Evolutionary conservation across 2,888 invertebrate species (phyloP), one percentile per base, ranked within the genome.

Genomic region (Diarsia rubi): DNA sequence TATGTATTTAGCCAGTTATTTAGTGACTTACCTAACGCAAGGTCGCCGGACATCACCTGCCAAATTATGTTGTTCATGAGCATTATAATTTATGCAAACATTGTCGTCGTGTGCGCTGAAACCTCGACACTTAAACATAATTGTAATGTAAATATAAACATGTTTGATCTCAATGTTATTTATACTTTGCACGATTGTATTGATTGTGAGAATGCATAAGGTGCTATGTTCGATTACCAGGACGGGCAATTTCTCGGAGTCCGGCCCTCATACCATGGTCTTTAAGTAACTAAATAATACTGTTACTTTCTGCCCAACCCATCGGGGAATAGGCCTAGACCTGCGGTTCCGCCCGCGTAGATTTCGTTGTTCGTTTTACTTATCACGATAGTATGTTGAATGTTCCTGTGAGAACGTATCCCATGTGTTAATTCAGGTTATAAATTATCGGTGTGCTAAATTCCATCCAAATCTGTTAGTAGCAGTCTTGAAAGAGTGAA

Each of bases 21-120:
- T 62, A 65, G 79, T 37, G 74, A 79, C 81, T 78, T 79, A 77
- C 79, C 31, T 60, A 37, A n/a, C 47, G 21, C 87, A 85, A 87
- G 86, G 86, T 65, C 76, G 74, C 12, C 68, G 45, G 73, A 62
- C 70, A 76, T 78, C 74, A 79, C 24, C 57, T 74, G 68, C 68
- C 75, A 77, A 85, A 86, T 80, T 85, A 74, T 77, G 45, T 62
- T 73, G 70, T 4, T 59, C 66, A 67, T 60, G 69, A 70, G 14
- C 11, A 76, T 76, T 42, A 73, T 76, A 45, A 73, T 76, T 75
- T 81, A 73, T 69, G 73, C 73, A 79, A 79, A 84, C 45, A 77
- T 63, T 69, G 64, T 72, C 47, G 68, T 82, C 82, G 68, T 68
- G 68, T 82, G 59, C 82, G 27, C 64, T 44, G 65, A 77, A 69